phyloP scores from a whole-genome alignment of 2,113 vertebrate species.

The Carollia perspicillata region DNA sequence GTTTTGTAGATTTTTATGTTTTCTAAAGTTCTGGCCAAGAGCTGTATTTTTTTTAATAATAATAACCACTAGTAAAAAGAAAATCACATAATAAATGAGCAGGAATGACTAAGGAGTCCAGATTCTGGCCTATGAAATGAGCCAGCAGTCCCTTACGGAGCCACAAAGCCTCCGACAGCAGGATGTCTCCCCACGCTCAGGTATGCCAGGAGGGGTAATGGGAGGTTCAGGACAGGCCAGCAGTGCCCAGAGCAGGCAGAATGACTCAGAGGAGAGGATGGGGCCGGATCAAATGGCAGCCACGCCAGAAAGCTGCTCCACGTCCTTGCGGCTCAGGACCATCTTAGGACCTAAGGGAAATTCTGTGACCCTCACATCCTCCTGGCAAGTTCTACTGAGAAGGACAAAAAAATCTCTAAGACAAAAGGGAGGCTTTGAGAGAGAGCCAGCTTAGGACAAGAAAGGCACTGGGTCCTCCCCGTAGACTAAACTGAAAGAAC shows the following conservation, averaged over 20 bases:
- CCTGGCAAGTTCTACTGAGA: background rate
- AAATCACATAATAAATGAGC: background rate
- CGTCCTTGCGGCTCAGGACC: background rate
- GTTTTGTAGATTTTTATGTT: constrained; percentile 2
- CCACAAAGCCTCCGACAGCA: background rate
- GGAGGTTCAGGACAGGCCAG: background rate
- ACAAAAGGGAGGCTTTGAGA: background rate
- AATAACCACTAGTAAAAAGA: background rate
- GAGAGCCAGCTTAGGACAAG: background rate
- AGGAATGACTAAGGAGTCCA: background rate
- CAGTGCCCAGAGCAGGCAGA: background rate
- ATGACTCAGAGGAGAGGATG: background rate
- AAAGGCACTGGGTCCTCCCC: background rate
- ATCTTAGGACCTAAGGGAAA: background rate
- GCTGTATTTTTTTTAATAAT: background rate
- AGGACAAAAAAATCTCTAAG: background rate
- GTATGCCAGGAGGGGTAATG: background rate
- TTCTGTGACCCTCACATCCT: background rate
- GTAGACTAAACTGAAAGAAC: background rate
- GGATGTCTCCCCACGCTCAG: background rate
- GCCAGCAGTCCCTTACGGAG: background rate
- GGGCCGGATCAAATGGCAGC: background rate
- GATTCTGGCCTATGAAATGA: background rate
- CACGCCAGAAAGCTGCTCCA: background rate
- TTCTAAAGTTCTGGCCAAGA: background rate